These are phyloP conservation scores for Eremobia ochroleuca DNA, from an alignment of 2,888 invertebrate species.

Conservation along the genomic window DNA sequence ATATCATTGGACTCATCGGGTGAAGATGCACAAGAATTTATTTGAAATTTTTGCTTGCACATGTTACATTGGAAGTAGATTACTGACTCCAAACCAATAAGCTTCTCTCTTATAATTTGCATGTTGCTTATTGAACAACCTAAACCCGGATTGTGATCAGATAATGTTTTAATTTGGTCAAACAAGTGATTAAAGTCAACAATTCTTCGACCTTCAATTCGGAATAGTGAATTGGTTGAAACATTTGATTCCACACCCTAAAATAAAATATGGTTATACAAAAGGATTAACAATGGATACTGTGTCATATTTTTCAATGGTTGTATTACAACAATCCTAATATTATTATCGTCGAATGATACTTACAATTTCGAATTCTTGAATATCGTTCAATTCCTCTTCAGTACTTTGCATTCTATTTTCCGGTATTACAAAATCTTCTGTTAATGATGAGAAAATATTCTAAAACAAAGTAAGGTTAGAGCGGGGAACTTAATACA, in stretches of 20 bases:
- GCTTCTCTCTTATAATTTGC: background rate
- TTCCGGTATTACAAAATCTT: background rate
- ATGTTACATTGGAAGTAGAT: constrained; percentile 2
- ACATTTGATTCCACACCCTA: background rate
- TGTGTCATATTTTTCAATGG: background rate
- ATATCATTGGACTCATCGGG: background rate
- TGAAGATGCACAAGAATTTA: background rate
- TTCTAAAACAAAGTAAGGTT: background rate
- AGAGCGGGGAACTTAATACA: background rate
- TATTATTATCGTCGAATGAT: background rate
- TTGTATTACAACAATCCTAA: background rate
- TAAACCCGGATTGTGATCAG: background rate
- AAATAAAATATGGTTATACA: background rate
- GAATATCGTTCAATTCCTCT: background rate
- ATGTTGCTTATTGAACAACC: background rate
- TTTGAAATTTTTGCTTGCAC: background rate
- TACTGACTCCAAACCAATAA: background rate
- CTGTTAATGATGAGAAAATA: background rate
- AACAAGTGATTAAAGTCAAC: too few species aligned
- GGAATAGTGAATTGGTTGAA: background rate
- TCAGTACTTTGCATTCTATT: background rate
- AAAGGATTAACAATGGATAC: background rate
- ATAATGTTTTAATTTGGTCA: background rate
- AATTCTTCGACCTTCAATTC: constrained; percentile 13
- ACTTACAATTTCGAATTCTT: background rate